These are phyloP conservation scores for Catonia carolina DNA, from an alignment of 2,888 invertebrate genomes.

Conservation along the genomic window DNA sequence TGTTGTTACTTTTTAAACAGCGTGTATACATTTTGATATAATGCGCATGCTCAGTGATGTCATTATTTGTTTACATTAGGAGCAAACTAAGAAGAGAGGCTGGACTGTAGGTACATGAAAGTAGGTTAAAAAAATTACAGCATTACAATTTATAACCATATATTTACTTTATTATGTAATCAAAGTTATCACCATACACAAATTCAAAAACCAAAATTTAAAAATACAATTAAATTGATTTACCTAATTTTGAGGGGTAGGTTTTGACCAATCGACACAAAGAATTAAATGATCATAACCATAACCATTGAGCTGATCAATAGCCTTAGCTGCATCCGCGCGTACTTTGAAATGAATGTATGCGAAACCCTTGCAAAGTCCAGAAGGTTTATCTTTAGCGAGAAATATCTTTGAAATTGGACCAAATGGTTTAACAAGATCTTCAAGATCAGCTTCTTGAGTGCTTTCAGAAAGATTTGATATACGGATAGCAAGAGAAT, in stretches of 20 bases:
- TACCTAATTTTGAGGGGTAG: background rate
- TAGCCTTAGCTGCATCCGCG: conserved; percentile 88
- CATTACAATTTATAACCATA: too few species aligned
- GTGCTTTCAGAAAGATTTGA: conserved; percentile 96
- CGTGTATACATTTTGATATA: too few species aligned
- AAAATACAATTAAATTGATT: too few species aligned
- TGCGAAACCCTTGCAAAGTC: conserved; percentile 93
- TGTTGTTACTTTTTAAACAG: too few species aligned
- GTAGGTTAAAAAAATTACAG: too few species aligned
- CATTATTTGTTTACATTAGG: too few species aligned
- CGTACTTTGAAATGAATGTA: conserved; percentile 94
- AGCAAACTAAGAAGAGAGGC: too few species aligned
- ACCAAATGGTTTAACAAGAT: conserved; percentile 90
- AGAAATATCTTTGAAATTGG: conserved; percentile 85
- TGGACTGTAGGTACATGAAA: too few species aligned
- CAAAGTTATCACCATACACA: too few species aligned
- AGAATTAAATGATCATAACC: conserved; percentile 98
- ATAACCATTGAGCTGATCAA: conserved; percentile 79
- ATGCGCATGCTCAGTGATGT: too few species aligned
- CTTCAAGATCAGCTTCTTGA: conserved; percentile 89
- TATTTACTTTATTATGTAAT: too few species aligned
- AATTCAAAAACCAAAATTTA: too few species aligned
- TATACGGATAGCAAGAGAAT: conserved; percentile 82
- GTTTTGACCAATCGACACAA: conserved; percentile 98
- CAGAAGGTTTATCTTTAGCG: conserved; percentile 86